phyloP scores from a whole-genome alignment of 2,888 invertebrate species.

The Andrena dorsata region DNA sequence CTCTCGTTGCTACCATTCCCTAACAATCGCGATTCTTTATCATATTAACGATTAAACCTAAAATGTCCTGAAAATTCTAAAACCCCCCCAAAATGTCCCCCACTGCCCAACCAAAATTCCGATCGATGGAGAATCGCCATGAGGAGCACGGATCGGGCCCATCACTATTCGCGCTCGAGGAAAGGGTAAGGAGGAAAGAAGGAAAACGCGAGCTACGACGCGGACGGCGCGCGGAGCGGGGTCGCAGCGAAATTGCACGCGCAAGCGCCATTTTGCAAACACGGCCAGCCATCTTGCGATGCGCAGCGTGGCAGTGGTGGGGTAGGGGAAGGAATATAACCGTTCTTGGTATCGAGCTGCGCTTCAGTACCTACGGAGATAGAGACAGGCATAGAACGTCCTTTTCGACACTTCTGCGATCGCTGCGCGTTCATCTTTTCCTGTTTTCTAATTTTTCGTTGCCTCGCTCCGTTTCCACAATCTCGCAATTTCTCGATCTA shows the following conservation, averaged over 20 bases:
- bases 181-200: slow-evolving; percentile 39
- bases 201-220: slow-evolving; percentile 11
- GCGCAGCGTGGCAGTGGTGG: slow-evolving; percentile 54
- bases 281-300: slow-evolving; percentile 78
- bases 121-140: slow-evolving; percentile 36
- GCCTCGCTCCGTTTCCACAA: not conserved
- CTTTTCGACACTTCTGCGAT: slow-evolving; percentile 44
- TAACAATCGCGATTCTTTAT: not conserved
- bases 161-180: slow-evolving; percentile 44
- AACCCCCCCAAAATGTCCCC: no score
- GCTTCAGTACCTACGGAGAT: slow-evolving; percentile 80
- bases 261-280: slow-evolving; percentile 82
- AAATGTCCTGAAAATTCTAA: not conserved
- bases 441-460: not conserved
- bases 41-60: not conserved
- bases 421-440: slow-evolving; percentile 37
- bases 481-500: not conserved
- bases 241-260: slow-evolving; percentile 67
- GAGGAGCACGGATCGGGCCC: slow-evolving; percentile 52
- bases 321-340: slow-evolving; percentile 81
- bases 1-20: not conserved
- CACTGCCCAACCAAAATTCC: not conserved
- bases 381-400: slow-evolving; percentile 69
- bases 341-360: slow-evolving; percentile 82
- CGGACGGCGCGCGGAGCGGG: slow-evolving; percentile 9